These are phyloP conservation scores for Calonectris borealis DNA, from an alignment of 2,113 vertebrate genomes.

Conservation along the genomic window DNA sequence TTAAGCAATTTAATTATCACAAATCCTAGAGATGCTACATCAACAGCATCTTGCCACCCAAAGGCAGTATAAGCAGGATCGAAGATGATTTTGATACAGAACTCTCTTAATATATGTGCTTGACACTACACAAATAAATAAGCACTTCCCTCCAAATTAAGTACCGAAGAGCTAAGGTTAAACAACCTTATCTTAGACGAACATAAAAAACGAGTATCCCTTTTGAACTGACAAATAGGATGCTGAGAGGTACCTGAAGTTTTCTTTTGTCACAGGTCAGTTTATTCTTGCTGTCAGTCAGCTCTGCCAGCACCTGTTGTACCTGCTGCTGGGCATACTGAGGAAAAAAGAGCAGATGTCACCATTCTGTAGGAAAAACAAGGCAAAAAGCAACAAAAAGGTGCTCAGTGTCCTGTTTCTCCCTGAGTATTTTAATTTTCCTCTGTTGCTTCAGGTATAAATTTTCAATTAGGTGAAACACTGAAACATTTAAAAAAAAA, in stretches of 20 bases:
- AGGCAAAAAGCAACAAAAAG: neutral
- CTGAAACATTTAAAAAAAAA: neutral
- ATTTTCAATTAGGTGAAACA: neutral
- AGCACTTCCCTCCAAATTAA: neutral
- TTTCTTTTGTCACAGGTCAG: constrained; percentile 73
- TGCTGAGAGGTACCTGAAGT: constrained; percentile 61
- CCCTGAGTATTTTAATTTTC: neutral
- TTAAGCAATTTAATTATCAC: neutral
- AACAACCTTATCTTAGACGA: neutral
- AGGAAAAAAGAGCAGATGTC: neutral
- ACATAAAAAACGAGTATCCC: neutral
- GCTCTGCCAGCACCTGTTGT: constrained; percentile 67
- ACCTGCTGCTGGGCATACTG: constrained; percentile 65
- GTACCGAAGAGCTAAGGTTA: neutral
- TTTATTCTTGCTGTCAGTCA: constrained; percentile 76
- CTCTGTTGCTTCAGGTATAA: neutral
- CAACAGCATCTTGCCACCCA: neutral
- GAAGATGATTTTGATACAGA: neutral
- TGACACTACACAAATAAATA: neutral
- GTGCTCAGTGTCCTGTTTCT: neutral
- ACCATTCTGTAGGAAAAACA: neutral
- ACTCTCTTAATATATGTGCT: neutral
- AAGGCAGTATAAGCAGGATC: neutral
- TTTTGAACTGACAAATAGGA: neutral
- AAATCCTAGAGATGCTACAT: neutral